Conservation (phyloP, 1,140 invertebrate species). For the Caenorhabditis latens region DNA sequence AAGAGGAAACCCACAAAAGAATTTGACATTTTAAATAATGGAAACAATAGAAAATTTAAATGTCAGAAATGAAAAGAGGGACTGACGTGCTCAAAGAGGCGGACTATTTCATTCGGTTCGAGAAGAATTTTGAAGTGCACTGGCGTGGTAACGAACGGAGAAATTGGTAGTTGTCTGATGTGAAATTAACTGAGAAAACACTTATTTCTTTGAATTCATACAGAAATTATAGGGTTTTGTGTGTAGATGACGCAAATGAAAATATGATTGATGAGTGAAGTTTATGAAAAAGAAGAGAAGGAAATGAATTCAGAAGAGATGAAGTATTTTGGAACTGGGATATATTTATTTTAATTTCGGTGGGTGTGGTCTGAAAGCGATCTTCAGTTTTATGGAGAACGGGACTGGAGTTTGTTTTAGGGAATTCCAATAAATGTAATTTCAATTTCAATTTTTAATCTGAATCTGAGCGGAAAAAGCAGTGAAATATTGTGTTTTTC, state of each 20-base stretch:
- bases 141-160: not conserved
- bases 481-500: too few relatives aligned
- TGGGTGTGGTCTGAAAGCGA: not conserved
- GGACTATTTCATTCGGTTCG: too few relatives aligned
- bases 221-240: conserved; percentile 1
- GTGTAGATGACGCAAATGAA: not conserved
- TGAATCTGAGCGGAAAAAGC: too few relatives aligned
- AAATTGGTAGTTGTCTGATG: not conserved
- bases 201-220: not conserved
- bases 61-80: too few relatives aligned
- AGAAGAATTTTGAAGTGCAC: not conserved
- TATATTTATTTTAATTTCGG: not conserved
- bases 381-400: not conserved
- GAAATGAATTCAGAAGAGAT: not conserved
- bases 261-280: conserved; percentile 27
- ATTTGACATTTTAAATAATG: too few relatives aligned
- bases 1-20: too few relatives aligned
- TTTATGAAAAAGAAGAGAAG: not conserved
- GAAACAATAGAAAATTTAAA: too few relatives aligned
- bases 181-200: not conserved
- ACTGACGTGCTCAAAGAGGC: too few relatives aligned
- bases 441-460: too few relatives aligned
- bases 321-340: not conserved
- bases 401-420: not conserved
- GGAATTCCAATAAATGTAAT: too few relatives aligned